Evolutionary conservation across 2,888 invertebrate species (phyloP), one percentile per base, ranked within the genome.

Genomic region (Tachina fera): DNA sequence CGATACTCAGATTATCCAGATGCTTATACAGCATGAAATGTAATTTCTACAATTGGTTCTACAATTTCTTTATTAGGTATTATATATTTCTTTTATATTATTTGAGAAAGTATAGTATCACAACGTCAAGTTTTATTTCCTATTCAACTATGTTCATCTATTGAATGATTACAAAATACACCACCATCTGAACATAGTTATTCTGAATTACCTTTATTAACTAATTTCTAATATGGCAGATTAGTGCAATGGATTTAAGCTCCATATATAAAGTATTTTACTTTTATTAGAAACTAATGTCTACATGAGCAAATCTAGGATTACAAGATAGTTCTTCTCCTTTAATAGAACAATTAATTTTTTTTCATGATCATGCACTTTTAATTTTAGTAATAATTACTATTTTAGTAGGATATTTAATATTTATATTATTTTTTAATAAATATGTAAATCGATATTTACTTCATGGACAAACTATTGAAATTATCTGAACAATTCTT

Each of bases 1-100:
- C 96, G 96, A 84, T 96, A 96, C 72, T 95, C 96, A 4, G 95
- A 96, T 91, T 96, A 96, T 75, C 95, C 96, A 0, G 95, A 96
- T 92, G 93, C 93, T 39, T 96, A 94, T 89, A 93, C 94, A 87
- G 91, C 94, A 77, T 96, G 96, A 95, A 96, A 96, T 94, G 90
- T 95, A 88, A 89, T 96, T 83, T 96, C 95, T 41, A 95, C 95
- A 9, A 93, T 95, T 91, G 96, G 96, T n/a, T 95, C 95, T 45
- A 93, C 94, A 89, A 94, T 95, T 90, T 95, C 95, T 1, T 89
- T 95, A 87, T 88, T 95, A 89, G 93, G 94, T 86, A 93, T 95
- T 89, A 90, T 95, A 91, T 92, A 94, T 87, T 94, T 96, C 89
- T 92, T 95, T 90, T 94, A 94, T 92, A 94, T 94, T 93, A 92